Conservation (phyloP, 2,113 vertebrate genomes). For the Mus pahari region DNA sequence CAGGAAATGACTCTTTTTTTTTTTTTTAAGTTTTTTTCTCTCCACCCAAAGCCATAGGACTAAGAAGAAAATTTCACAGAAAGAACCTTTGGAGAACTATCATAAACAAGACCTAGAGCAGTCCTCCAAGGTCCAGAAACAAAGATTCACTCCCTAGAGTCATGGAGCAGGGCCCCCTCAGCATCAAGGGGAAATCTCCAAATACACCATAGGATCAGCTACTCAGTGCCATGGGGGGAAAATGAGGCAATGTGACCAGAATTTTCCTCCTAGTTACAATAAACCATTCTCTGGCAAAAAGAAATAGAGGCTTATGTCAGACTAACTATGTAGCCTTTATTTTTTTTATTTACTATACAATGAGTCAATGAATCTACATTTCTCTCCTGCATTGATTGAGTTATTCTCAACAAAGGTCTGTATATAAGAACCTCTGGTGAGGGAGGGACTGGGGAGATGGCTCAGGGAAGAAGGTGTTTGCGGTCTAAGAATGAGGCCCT, state of each 20-base stretch:
- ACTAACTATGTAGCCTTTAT: background rate
- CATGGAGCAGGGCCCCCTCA: background rate
- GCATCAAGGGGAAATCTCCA: background rate
- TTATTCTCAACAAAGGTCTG: slow-evolving; percentile 41
- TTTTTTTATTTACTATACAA: background rate
- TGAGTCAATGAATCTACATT: background rate
- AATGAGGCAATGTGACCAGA: background rate
- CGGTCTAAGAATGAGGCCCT: background rate
- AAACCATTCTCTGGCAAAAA: background rate
- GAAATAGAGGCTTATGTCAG: slow-evolving; percentile 20
- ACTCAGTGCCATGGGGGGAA: background rate
- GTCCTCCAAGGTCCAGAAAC: background rate
- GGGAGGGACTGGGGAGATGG: background rate
- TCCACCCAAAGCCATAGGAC: slow-evolving; percentile 5
- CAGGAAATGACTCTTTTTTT: slow-evolving; percentile 58
- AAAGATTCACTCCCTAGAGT: background rate
- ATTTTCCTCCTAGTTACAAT: background rate
- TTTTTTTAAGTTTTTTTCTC: background rate
- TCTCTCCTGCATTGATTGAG: background rate
- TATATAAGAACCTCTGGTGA: background rate
- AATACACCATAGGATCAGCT: background rate
- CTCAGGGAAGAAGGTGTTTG: background rate
- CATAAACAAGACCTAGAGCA: background rate
- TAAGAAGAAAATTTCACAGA: slow-evolving; percentile 52
- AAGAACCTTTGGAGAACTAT: background rate